Evolutionary conservation across 2,888 invertebrate genomes (phyloP), one percentile per base, ranked within the genome.

Genomic region (Trachelus tabidus): DNA sequence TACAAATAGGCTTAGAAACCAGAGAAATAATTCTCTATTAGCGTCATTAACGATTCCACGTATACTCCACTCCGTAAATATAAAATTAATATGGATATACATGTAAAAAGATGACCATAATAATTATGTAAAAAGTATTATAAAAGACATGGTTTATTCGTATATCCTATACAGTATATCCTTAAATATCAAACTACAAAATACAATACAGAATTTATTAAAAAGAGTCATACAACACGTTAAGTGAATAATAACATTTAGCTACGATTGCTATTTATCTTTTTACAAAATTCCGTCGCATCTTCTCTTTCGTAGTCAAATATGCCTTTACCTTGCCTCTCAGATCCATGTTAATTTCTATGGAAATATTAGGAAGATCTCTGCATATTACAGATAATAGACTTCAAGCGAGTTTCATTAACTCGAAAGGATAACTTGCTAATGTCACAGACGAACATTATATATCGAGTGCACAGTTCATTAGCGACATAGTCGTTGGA

Each of bases 131-230:
- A 56, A 15, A 73, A 69, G 15, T 75, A 34, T 76, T 79, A 79
- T 74, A 83, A 81, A 82, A 80, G 71, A 77, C 68, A 79, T 23
- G 68, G 68, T 83, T 81, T 80, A 79, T 82, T 83, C 71, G 73
- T 79, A 83, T 75, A 23, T 56, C 23, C 23, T 56, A 56, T 15
- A 56, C 56, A 56, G 56, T 82, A 82, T 76, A 83, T 82, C 34
- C 74, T 83, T 81, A 81, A 75, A 76, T 82, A 84, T 78, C 74
- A 82, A 82, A 77, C 77, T 86, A 85, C 74, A 85, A 85, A 85
- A 80, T 79, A 80, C 81, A 79, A 76, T 79, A 80, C 79, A 79
- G 76, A 83, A 79, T 73, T 79, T 75, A 34, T 75, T 75, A 79
- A 75, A 71, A 69, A 23, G 23, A 23, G 56, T 23, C 56, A 23